Evolutionary conservation across 2,888 invertebrate species (phyloP), one percentile per base, ranked within the genome.

Genomic region (Dione juno): DNA sequence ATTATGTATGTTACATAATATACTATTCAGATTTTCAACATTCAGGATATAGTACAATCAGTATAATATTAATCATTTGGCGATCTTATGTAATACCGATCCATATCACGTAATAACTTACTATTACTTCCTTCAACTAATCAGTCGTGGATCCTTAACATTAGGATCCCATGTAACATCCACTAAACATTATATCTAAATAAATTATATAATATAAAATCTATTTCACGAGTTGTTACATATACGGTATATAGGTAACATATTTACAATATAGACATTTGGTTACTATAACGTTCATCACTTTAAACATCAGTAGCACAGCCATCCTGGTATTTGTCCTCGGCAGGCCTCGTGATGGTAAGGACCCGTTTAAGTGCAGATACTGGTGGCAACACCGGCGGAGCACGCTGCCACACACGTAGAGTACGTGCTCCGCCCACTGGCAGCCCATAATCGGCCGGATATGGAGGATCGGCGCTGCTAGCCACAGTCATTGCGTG

Each of bases 251-350:
- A 75, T 66, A 74, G 72, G 67, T 79, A 77, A 76, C 75, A 75
- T 77, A 76, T 76, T 76, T 79, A 79, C 77, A 78, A 71, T 78
- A 78, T 79, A 76, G 74, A 78, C 79, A 79, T 76, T 77, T 74
- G 72, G 76, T 73, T 70, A 72, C 69, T 70, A 66, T 70, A 72
- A 74, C 70, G 67, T 71, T 72, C 37, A 63, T 69, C 69, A 75
- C 74, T 82, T 82, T 96, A 97, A 88, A 98, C 98, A 90, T 98
- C 97, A 78, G 98, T 98, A 78, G 97, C 97, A 89, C 97, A 97
- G 82, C 98, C 98, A 92, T 98, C 98, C 88, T 97, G 97, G 87
- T 97, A 98, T 74, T 97, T 97, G 88, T 98, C 98, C 83, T 98
- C 98, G 35, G 97, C 96, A 86, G 97, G 97, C 83, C 97, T 95